These are phyloP conservation scores for Andrena minutula DNA, from an alignment of 2,888 invertebrate species.

Conservation along the genomic window DNA sequence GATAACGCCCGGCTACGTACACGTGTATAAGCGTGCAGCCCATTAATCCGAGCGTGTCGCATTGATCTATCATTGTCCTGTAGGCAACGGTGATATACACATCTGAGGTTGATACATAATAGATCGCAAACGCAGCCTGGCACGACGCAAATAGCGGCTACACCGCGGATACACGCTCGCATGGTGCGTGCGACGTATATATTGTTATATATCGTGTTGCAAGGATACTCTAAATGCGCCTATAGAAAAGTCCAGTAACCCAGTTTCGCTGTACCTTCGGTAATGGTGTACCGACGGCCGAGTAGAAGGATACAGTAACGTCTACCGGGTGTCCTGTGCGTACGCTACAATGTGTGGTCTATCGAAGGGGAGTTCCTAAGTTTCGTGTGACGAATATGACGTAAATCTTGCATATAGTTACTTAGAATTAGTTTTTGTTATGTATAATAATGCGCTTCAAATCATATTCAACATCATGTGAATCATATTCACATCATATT, in stretches of 20 bases:
- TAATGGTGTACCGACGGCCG: constrained; percentile 17
- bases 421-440: no score
- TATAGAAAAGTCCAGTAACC: constrained; percentile 65
- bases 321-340: not conserved
- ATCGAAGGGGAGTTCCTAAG: no score
- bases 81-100: constrained; percentile 75
- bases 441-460: no score
- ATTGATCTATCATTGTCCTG: constrained; percentile 84
- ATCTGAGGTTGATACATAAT: constrained; percentile 80
- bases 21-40: constrained; percentile 76
- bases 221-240: constrained; percentile 25
- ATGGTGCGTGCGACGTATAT: constrained; percentile 8
- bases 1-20: constrained; percentile 75
- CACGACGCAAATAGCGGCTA: constrained; percentile 70
- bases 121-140: constrained; percentile 74
- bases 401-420: no score
- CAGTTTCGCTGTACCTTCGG: constrained; percentile 48
- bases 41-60: constrained; percentile 84
- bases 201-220: constrained; percentile 16
- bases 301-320: not conserved
- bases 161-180: constrained; percentile 16
- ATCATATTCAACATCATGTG: no score
- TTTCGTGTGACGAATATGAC: not conserved
- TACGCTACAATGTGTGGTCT: no score
- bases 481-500: no score